Percentiles rank a stretch among this genome's conserved stretches.
These are phyloP conservation scores for Muscicapa comitata DNA, from an alignment of 2,797 vertebrate genomes.

Conservation along the genomic window DNA sequence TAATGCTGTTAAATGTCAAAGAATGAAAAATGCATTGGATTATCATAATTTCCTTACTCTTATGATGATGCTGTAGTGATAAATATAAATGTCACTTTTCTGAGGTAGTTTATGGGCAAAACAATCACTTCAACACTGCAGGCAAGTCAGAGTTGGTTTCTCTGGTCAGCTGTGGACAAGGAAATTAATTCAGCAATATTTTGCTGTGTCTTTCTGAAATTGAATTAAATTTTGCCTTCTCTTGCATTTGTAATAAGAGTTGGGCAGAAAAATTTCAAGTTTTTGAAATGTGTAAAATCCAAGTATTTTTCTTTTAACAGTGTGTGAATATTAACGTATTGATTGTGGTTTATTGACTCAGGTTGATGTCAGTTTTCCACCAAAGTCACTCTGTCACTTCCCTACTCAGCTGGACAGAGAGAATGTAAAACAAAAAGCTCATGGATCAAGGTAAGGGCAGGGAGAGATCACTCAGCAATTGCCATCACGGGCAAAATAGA, in stretches of 20 bases:
- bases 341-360: background rate
- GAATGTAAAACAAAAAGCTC: accelerated
- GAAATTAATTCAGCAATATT: background rate
- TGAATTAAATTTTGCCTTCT: background rate
- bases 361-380: background rate
- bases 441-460: background rate
- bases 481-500: background rate
- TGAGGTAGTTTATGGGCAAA: background rate
- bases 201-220: background rate
- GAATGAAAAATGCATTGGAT: background rate
- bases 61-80: background rate
- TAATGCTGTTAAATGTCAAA: constrained; percentile 20
- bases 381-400: too few species aligned
- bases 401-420: background rate
- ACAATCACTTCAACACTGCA: background rate
- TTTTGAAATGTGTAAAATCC: background rate
- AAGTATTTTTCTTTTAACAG: background rate
- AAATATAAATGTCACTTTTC: background rate
- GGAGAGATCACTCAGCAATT: background rate
- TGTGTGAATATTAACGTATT: background rate
- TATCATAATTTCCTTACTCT: background rate
- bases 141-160: background rate
- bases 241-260: background rate
- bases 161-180: background rate
- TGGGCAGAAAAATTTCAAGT: background rate